Base-by-base conservation (phyloP, 2,113 vertebrate genomes). In the Globicephala melas region DNA sequence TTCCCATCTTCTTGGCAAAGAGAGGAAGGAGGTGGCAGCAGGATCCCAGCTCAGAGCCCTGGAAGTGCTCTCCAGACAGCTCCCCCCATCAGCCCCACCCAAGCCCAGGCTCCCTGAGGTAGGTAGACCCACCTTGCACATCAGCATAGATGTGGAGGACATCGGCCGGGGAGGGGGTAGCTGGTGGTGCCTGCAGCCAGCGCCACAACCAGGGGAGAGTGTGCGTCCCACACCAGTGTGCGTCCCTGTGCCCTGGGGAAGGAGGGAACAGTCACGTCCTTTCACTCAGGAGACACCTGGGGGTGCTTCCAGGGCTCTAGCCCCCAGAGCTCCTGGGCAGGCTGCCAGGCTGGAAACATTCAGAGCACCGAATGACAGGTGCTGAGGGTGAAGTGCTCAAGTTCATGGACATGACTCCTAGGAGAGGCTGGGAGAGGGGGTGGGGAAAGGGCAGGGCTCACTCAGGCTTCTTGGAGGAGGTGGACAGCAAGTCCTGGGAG, bases 171-270 rank as follows among this genome's bases (percentile, higher is more conserved):
- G 91, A 93, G 6, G 85, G 95, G 58, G 80, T 71, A 36, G 36
- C 38, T 1, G 86, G 58, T n/a, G 96, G 63, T 17, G 55, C 31
- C 74, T 2, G 2, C 44, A 95, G 89, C 97, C 97, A 97, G 63
- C 12, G 3, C 81, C 58, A 1, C 77, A 93, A 92, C 97, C 95
- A 97, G 6, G 97, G 63, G 25, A 74, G 41, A 36, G 73, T 70
- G 26, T 25, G 23, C 62, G 63, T 33, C 85, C 58, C 95, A 87
- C 1, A 0, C 97, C 95, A 0, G 96, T 41, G 41, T 41, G 41
- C 36, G 0, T 98, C 97, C 83, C 96, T 97, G 79, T 95, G 89
- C 67, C 91, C 97, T 98, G 82, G 13, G n/a, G 14, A 62, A 11
- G 8, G 31, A 26, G 55, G 18, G 28, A 9, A 65, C 41, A 62